These are phyloP conservation scores for Apteryx mantelli DNA, from an alignment of 2,113 vertebrate species.

Conservation along the genomic window DNA sequence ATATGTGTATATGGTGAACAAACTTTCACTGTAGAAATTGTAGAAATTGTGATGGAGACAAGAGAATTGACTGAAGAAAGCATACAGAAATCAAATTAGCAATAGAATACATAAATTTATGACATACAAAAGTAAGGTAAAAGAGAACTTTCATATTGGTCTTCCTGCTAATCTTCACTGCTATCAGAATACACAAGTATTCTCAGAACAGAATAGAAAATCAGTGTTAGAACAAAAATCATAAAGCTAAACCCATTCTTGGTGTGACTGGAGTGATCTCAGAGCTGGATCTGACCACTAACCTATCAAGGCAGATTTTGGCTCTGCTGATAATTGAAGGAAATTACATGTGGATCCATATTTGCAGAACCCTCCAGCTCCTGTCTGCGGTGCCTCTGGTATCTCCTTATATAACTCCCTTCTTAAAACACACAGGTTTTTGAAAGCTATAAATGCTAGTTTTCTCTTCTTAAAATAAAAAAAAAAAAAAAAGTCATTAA, in stretches of 20 bases:
- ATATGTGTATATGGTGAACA: background rate
- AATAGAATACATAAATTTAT: background rate
- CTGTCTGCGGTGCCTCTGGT: background rate
- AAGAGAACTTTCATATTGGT: background rate
- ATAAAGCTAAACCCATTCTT: background rate
- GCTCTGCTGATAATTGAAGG: background rate
- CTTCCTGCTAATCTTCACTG: background rate
- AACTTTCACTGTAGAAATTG: rapidly evolving
- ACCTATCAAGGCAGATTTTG: background rate
- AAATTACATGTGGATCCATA: background rate
- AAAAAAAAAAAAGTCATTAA: background rate
- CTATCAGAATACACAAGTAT: background rate
- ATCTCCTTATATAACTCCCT: background rate
- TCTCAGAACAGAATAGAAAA: background rate
- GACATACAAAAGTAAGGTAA: background rate
- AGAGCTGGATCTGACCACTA: background rate
- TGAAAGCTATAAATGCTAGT: conserved; percentile 1
- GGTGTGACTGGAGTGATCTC: background rate
- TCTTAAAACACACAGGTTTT: background rate
- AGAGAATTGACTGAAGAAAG: background rate
- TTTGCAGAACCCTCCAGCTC: background rate
- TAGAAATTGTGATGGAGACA: rapidly evolving
- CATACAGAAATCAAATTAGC: background rate
- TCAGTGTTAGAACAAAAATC: background rate
- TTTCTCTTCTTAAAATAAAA: background rate